Base-by-base conservation (phyloP, 2,797 vertebrate genomes). In the Microctenopoma stevenorrisi region DNA sequence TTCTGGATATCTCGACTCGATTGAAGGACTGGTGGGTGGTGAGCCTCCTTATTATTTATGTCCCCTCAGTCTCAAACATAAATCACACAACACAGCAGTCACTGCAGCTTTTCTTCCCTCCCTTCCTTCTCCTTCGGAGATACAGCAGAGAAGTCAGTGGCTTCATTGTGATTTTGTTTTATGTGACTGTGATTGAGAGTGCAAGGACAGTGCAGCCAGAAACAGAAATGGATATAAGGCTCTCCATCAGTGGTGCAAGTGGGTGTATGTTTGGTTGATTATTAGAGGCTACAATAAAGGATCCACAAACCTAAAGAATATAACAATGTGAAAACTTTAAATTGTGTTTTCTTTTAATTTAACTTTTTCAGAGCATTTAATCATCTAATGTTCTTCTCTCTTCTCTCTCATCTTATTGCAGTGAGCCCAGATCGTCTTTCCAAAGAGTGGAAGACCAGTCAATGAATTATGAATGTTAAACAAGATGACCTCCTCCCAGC, bases 381-480 rank as follows among this genome's bases (percentile, higher is more conserved):
- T 25, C 35, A 28, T 72, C 54, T 90, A 66, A 88, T 54, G 2
- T 49, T 79, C 14, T 66, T 44, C 50, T 83, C 53, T 82, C 35
- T 59, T 77, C 22, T 87, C n/a, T 76, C 43, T 89, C 18, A 50
- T 91, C 74, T 87, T 49, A 16, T 92, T 92, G 8, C 86, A 95
- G 95, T 82, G 87, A 86, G 81, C 89, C 86, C 69, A 79, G 73
- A 88, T 85, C 89, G 81, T 86, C 86, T 87, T 91, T 91, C 85
- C 86, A 92, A 88, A 90, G 88, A 93, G 92, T 95, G 95, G 95
- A 96, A 94, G 89, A 95, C 95, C 93, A 95, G 93, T 94, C 95
- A 96, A 95, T 94, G 96, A 99, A 99, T 97, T 98, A 99, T 99
- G 98, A 98, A 98, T 98, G 96, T 98, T 99, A 97, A 97, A 98